Conservation (phyloP, 2,113 vertebrate genomes). For the Empidonax traillii region DNA sequence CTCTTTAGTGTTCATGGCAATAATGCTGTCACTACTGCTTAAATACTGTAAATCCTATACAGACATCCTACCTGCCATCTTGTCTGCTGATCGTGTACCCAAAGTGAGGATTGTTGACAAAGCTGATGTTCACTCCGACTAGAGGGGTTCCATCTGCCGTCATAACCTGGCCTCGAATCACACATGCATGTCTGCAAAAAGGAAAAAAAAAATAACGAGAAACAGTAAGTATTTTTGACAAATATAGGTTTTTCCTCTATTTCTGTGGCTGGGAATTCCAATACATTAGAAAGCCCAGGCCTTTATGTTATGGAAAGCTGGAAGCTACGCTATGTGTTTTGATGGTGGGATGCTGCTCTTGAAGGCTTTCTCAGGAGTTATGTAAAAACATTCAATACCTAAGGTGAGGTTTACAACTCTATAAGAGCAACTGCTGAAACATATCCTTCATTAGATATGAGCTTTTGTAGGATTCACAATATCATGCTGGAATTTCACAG, state of each 20-base stretch:
- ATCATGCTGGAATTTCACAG: background rate
- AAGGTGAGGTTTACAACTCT: background rate
- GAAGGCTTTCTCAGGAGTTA: background rate
- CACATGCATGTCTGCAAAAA: slow-evolving; percentile 87
- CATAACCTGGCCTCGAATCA: slow-evolving; percentile 96
- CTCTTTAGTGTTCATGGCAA: background rate
- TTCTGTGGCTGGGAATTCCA: background rate
- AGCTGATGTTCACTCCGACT: slow-evolving; percentile 98
- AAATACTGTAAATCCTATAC: background rate
- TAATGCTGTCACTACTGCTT: background rate
- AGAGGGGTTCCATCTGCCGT: slow-evolving; percentile 94
- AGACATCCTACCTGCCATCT: slow-evolving; percentile 88
- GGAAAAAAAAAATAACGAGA: background rate
- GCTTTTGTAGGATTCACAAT: background rate
- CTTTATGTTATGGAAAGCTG: background rate
- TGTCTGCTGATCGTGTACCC: slow-evolving; percentile 96
- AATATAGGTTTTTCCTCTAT: background rate
- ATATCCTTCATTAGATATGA: background rate
- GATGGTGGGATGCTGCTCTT: background rate
- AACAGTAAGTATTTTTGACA: background rate
- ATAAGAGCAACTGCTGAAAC: background rate
- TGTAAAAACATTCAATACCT: background rate
- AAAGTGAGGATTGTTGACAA: slow-evolving; percentile 88
- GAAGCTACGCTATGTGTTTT: background rate
- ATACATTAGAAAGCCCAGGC: background rate